Evolutionary conservation across 2,113 vertebrate species (phyloP).

Genomic region (Catharus minimus): DNA sequence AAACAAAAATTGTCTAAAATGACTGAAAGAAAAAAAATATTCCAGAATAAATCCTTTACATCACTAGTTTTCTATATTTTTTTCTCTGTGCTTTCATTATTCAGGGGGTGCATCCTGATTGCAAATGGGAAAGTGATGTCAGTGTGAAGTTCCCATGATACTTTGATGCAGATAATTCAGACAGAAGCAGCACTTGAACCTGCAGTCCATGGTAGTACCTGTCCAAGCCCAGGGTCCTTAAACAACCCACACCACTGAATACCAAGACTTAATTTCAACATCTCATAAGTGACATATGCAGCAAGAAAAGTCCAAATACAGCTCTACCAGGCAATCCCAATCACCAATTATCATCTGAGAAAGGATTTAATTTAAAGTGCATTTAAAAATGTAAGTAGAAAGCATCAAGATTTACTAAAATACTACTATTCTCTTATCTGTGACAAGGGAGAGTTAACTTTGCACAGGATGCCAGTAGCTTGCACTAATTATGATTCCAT

Average conservation of each 20-base stretch:
- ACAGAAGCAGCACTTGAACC: neutral
- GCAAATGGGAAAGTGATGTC: neutral
- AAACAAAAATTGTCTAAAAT: neutral
- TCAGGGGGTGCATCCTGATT: neutral
- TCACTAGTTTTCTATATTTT: neutral
- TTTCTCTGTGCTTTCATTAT: neutral
- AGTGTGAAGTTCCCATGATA: neutral
- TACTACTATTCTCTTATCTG: neutral
- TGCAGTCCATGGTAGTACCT: neutral
- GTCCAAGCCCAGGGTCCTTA: neutral
- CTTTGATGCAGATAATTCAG: neutral
- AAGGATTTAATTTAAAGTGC: conserved; percentile 1
- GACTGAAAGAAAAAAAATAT: neutral
- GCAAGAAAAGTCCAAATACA: neutral
- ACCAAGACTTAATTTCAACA: neutral
- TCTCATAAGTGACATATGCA: neutral
- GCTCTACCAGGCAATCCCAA: neutral
- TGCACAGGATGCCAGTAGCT: neutral
- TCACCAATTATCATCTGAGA: neutral
- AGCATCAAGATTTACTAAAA: neutral
- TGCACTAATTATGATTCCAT: conserved; percentile 12
- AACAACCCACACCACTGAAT: neutral
- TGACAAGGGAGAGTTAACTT: conserved; percentile 18
- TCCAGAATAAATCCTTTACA: neutral
- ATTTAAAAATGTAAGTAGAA: conserved; percentile 13